Base-by-base conservation (phyloP, 1,140 invertebrate genomes). In the Littorina saxatilis region DNA sequence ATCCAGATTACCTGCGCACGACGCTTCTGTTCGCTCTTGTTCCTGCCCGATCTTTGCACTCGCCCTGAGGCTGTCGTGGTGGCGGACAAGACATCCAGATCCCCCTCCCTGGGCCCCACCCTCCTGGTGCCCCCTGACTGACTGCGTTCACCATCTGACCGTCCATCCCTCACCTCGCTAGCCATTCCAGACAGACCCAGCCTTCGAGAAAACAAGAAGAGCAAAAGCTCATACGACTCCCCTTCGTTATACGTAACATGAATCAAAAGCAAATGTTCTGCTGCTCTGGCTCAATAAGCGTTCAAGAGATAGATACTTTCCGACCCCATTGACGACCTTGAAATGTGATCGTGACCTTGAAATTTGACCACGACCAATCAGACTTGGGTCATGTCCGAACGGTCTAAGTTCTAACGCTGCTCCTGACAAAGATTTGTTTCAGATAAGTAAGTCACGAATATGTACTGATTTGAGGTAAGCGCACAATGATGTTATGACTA, bases 51-150 rank as follows among this genome's bases (percentile, higher is more conserved):
- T 32, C 32, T 17, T 9, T 68, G 66, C 66, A 68, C 66, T 32
- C 39, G 32, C 1, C 66, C 66, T 17, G 7, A 13, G 3, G 35
- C 35, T 35, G 66, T 39, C 9, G 66, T 39, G 37, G 66, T 68
- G 66, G 66, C 66, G 32, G 66, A 68, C 66, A 68, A 39, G 35
- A 68, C 66, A 20, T 68, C 66, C 66, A 68, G 66, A 23, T 68
- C 66, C 1, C 35, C 66, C 66, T 39, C 61, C 61, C 61, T 66
- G 55, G 55, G 4, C 27, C 23, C 23, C 29, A 27, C 66, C 66
- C 66, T 23, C 66, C 66, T 7, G 2, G 4, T 5, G 29, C 66
- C 23, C 27, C 35, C 2, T 23, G 29, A 23, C 66, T 5, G 35
- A 17, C 66, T 39, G 9, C 32, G 35, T 20, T 17, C 55, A 58